Base-by-base conservation (phyloP, 2,888 invertebrate species). In the Coecobrya sp. region DNA sequence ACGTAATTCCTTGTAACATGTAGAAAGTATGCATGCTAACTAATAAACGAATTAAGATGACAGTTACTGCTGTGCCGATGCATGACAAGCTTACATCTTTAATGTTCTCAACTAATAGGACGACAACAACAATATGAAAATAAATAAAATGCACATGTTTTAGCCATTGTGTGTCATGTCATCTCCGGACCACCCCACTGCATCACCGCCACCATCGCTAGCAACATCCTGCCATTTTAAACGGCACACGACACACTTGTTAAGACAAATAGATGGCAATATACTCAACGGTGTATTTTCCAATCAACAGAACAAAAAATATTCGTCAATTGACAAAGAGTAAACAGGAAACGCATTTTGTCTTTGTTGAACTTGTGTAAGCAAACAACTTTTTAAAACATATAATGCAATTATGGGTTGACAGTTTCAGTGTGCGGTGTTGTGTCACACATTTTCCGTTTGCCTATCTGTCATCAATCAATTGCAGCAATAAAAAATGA, bases 341-440 rank as follows among this genome's bases (percentile, higher is more conserved):
- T 68, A 68, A 30, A 70, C 70, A 70, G 36, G 36, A 70, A 70
- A 36, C 42, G 30, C 42, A n/a, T 0, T 70, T 70, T 22, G 36
- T 19, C n/a, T 36, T 70, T 70, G 70, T 10, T 62, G 10, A 62
- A 62, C 62, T 22, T 3, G 22, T 62, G 25, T 62, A 62, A 25
- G 11, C 25, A 25, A 11, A 62, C 62, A 62, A 22, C 3, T 10
- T 13, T 49, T 49, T 49, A 49, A n/a, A 49, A 49, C 10, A 49
- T 13, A 13, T 7, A 49, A 49, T 49, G 49, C 49, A 49, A 7
- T 49, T 49, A n/a, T n/a, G 13, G 49, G 49, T 49, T 49, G 49
- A 13, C 49, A 49, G 42, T 4, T 49, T 49, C 49, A 42, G 4
- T 49, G 49, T 49, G 3, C 4, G 1, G 10, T 49, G 49, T 25